Percentiles rank a stretch among this genome's conserved stretches.
Evolutionary conservation across 1,140 invertebrate genomes (phyloP).

Genomic region (Varroa destructor): DNA sequence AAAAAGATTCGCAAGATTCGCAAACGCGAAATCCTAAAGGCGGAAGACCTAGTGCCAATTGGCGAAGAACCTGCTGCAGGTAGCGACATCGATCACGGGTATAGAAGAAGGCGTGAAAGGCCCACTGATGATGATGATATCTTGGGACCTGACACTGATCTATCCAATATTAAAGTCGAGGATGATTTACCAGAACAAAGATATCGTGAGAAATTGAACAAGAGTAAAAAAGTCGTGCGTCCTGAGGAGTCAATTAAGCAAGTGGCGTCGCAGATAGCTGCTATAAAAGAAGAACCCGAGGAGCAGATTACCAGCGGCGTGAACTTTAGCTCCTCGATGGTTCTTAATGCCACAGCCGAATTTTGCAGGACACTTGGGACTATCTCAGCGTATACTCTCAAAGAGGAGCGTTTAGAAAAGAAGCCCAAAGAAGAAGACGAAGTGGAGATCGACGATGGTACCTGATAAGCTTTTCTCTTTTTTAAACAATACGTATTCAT

Average conservation of each 20-base stretch:
- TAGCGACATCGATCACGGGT: constrained; percentile 36
- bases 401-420: constrained; percentile 5
- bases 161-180: constrained; percentile 50
- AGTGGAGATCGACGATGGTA: constrained; percentile 15
- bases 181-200: constrained; percentile 57
- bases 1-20: constrained; percentile 51
- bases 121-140: constrained; percentile 33
- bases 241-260: neutral
- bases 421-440: constrained; percentile 11
- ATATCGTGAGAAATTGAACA: constrained; percentile 33
- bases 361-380: constrained; percentile 91
- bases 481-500: no score
- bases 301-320: constrained; percentile 26
- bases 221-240: constrained; percentile 33
- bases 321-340: constrained; percentile 46
- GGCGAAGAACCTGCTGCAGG: constrained; percentile 36
- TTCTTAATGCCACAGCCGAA: constrained; percentile 85
- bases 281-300: constrained; percentile 33
- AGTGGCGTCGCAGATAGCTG: neutral
- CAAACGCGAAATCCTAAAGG: constrained; percentile 45
- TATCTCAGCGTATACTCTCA: constrained; percentile 64
- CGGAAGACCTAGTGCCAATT: constrained; percentile 47
- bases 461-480: no score
- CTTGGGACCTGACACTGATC: constrained; percentile 43
- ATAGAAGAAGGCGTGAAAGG: constrained; percentile 32